phyloP scores from a whole-genome alignment of 1,140 invertebrate species.

The Monochamus saltuarius region DNA sequence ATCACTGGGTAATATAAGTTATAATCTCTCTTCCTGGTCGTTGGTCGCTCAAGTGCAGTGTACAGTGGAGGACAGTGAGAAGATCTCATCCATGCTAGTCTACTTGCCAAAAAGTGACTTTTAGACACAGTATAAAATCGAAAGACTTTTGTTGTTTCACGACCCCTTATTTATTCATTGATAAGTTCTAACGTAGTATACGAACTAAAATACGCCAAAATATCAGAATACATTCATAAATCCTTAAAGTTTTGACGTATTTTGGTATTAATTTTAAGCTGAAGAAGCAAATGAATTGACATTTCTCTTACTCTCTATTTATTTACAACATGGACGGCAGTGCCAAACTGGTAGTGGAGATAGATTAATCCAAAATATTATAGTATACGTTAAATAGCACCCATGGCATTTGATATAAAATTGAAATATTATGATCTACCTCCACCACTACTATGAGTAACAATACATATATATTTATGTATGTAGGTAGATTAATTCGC shows the following conservation, averaged over 20 bases:
- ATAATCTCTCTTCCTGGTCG: neutral
- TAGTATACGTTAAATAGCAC: no score
- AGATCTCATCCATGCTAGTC: slow-evolving; percentile 39
- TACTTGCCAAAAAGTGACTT: slow-evolving; percentile 28
- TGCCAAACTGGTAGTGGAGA: neutral
- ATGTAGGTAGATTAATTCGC: no score
- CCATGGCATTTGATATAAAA: no score
- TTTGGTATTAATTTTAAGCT: neutral
- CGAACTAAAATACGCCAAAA: slow-evolving; percentile 3
- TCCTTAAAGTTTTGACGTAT: neutral
- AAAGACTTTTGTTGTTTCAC: neutral
- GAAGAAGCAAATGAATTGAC: neutral
- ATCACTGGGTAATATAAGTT: neutral
- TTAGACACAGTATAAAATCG: slow-evolving; percentile 7
- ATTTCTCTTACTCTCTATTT: neutral
- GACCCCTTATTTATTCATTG: slow-evolving; percentile 1
- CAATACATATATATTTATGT: no score
- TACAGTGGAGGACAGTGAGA: slow-evolving; percentile 18
- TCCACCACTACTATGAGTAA: no score
- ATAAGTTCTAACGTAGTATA: slow-evolving; percentile 11
- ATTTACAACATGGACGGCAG: neutral
- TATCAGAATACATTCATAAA: neutral
- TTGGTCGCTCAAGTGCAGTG: slow-evolving; percentile 15
- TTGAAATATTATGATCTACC: no score
- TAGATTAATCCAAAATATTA: neutral